A percentile compares a stretch with the other conserved stretches of the same genome.
Evolutionary conservation across 2,888 invertebrate genomes (phyloP).

Genomic region (Volucella inanis): DNA sequence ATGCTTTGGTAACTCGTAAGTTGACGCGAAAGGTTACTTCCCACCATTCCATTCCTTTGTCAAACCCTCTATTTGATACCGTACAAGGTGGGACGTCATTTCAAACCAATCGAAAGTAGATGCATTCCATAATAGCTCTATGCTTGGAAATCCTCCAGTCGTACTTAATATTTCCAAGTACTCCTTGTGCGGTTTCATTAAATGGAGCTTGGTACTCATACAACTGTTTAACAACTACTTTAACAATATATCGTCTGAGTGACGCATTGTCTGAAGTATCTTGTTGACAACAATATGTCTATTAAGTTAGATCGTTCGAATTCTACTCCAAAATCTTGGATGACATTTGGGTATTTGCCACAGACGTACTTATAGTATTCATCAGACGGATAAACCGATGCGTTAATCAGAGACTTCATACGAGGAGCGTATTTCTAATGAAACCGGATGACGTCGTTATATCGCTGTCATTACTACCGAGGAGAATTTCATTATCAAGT

Average conservation of each 20-base stretch:
- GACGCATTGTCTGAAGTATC: constrained; percentile 72
- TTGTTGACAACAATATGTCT: constrained; percentile 78
- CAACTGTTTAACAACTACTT: constrained; percentile 78
- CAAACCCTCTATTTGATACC: constrained; percentile 77
- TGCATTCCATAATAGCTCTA: constrained; percentile 77
- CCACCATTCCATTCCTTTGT: constrained; percentile 77
- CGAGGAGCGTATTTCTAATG: constrained; percentile 77
- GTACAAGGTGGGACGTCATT: constrained; percentile 80
- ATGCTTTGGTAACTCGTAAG: constrained; percentile 79
- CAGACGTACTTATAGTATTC: constrained; percentile 81
- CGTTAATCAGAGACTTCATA: constrained; percentile 80
- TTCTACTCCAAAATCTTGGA: constrained; percentile 73
- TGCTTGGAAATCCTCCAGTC: constrained; percentile 81
- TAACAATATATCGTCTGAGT: constrained; percentile 70
- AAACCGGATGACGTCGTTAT: constrained; percentile 30
- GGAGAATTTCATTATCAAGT: constrained; percentile 70
- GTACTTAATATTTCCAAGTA: constrained; percentile 78
- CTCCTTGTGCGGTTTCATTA: constrained; percentile 76
- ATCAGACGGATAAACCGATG: constrained; percentile 78
- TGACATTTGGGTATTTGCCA: constrained; percentile 79
- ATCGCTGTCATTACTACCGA: constrained; percentile 47
- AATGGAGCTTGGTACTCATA: constrained; percentile 76
- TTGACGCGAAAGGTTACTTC: constrained; percentile 79
- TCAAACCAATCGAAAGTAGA: constrained; percentile 80
- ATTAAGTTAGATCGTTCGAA: constrained; percentile 78